These are phyloP conservation scores for Spea bombifrons DNA, from an alignment of 2,113 vertebrate species.

Conservation along the genomic window DNA sequence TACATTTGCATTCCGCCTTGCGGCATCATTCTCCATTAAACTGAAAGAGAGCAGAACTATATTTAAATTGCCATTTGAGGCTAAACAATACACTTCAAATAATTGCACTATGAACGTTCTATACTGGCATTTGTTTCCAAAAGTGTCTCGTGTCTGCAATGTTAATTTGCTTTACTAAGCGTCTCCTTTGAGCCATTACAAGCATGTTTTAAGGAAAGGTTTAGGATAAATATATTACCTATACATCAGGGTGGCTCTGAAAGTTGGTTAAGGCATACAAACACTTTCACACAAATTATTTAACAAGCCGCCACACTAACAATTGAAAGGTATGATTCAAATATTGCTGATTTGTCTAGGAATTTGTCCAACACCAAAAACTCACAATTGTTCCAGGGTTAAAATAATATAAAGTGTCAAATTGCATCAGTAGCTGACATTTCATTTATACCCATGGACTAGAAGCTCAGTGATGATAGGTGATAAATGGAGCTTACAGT, in stretches of 20 bases:
- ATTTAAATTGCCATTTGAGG: conserved; percentile 31
- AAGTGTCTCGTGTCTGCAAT: conserved; percentile 25
- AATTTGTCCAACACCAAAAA: not conserved
- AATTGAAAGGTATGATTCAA: not conserved
- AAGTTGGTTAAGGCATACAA: not conserved
- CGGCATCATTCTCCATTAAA: conserved; percentile 39
- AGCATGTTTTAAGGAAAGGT: not conserved
- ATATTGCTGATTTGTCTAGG: not conserved
- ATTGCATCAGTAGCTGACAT: conserved; percentile 10
- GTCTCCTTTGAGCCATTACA: conserved; percentile 9
- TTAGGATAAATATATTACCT: not conserved
- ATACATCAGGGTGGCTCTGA: not conserved
- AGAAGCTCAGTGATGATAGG: conserved; percentile 8
- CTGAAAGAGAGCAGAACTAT: conserved; percentile 29
- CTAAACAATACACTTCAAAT: conserved; percentile 33
- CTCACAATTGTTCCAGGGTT: not conserved
- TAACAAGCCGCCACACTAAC: conserved; percentile 7
- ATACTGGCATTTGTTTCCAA: conserved; percentile 14
- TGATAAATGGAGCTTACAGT: conserved; percentile 17
- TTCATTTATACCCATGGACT: not conserved
- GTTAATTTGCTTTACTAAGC: not conserved
- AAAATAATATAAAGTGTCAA: conserved; percentile 13
- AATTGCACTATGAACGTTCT: conserved; percentile 18
- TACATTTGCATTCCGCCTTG: conserved; percentile 34
- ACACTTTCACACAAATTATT: not conserved